Evolutionary conservation across 92 coral and sea anemone species (phyloP).

Genomic region (Zoanthus solanderi): DNA sequence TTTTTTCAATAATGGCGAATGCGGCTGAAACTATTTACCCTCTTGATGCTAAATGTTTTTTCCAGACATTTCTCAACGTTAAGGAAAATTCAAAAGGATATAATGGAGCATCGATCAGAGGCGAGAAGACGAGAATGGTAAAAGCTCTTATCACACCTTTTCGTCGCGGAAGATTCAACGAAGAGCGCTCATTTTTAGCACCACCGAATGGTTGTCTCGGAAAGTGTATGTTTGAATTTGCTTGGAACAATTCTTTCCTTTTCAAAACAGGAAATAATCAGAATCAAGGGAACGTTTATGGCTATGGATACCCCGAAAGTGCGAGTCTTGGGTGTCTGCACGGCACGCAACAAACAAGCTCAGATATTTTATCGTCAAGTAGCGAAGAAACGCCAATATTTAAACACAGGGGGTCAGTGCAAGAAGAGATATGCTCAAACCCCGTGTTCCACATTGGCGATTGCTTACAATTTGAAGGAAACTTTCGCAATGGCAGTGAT

Average conservation of each 20-base stretch:
- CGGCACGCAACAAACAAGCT: background rate
- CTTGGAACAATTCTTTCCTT: background rate
- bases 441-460: background rate
- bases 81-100: conserved; percentile 27
- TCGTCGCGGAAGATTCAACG: background rate
- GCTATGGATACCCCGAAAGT: background rate
- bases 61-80: conserved; percentile 4
- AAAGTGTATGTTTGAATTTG: conserved; percentile 11
- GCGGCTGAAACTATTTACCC: background rate
- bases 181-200: background rate
- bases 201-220: background rate
- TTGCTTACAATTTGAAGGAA: background rate
- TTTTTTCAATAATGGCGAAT: conserved; percentile 12
- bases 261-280: background rate
- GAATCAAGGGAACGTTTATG: background rate
- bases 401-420: background rate
- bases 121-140: background rate
- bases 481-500: background rate
- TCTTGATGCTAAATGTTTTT: conserved; percentile 5
- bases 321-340: background rate
- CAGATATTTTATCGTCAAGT: background rate
- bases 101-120: conserved; percentile 19
- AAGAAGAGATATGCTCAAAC: background rate
- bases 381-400: background rate
- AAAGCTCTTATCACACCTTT: conserved; percentile 19